phyloP scores from a whole-genome alignment of 2,113 vertebrate genomes.

The Anguilla rostrata region DNA sequence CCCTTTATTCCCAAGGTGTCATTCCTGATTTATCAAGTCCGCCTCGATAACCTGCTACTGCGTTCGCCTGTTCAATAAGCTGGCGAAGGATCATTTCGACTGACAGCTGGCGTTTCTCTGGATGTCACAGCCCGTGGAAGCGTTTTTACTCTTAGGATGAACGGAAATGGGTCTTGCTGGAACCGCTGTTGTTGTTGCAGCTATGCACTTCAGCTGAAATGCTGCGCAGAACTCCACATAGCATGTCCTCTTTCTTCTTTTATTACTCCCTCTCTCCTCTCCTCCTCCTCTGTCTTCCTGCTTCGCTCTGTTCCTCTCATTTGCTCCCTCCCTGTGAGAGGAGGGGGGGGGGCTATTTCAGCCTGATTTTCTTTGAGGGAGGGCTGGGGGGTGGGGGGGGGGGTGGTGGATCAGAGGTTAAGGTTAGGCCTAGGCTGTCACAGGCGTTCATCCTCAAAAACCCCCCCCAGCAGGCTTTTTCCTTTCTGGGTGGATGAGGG shows the following conservation, averaged over 20 bases:
- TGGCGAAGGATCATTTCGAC: not conserved
- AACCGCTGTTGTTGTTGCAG: not conserved
- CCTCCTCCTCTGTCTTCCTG: not conserved
- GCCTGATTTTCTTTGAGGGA: not conserved
- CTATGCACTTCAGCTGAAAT: not conserved
- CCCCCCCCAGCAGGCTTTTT: not conserved
- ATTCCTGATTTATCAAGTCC: not conserved
- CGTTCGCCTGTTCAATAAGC: not conserved
- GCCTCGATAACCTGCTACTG: not conserved
- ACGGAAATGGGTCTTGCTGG: not conserved
- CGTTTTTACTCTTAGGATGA: not conserved
- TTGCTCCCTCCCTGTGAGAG: not conserved
- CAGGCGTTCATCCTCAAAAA: conserved; percentile 13
- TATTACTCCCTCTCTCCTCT: not conserved
- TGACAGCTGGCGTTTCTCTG: not conserved
- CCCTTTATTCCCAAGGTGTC: not conserved
- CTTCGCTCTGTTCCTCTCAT: not conserved
- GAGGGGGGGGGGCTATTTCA: not conserved
- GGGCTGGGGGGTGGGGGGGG: not conserved
- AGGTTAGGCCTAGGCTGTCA: conserved; percentile 22
- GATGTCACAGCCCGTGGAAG: not conserved
- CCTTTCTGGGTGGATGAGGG: too few species aligned
- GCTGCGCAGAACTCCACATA: not conserved
- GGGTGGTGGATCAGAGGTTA: conserved; percentile 9
- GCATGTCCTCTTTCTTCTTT: not conserved